These are phyloP conservation scores for Anisognathus igniventris DNA, from an alignment of 2,797 vertebrate genomes.

Conservation along the genomic window DNA sequence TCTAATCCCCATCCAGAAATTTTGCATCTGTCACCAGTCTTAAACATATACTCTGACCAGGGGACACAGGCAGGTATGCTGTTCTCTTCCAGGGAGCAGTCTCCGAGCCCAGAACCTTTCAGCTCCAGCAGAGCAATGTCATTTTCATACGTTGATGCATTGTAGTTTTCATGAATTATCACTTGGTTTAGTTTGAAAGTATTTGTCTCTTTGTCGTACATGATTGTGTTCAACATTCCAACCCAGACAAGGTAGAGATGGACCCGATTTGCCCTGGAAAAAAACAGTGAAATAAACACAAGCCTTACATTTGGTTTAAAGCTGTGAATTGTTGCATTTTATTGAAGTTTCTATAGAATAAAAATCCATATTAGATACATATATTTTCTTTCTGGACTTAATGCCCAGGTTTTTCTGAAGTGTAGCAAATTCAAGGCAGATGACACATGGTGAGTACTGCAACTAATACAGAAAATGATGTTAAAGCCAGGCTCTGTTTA, in stretches of 20 bases:
- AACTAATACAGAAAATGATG: background rate
- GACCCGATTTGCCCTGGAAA: constrained; percentile 70
- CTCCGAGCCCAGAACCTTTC: background rate
- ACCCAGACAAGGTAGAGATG: constrained; percentile 78
- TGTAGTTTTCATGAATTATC: constrained; percentile 81
- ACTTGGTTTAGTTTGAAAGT: constrained; percentile 69
- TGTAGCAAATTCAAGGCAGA: background rate
- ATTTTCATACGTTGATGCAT: constrained; percentile 79
- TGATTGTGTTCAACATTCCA: constrained; percentile 74
- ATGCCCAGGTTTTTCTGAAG: background rate
- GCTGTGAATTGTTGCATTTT: background rate
- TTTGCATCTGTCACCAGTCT: constrained; percentile 79
- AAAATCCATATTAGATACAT: background rate
- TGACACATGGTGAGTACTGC: background rate
- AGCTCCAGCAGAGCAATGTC: constrained; percentile 91
- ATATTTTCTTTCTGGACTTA: background rate
- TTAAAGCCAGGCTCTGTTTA: background rate
- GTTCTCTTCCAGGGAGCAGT: constrained; percentile 41
- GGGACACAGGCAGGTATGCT: constrained; percentile 83
- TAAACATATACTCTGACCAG: constrained; percentile 85
- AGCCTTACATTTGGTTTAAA: background rate
- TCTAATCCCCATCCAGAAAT: constrained; percentile 90
- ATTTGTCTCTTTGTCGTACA: background rate
- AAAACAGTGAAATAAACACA: background rate
- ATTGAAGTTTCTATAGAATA: background rate